Evolutionary conservation across 2,113 vertebrate species (phyloP), one percentile per base, ranked within the genome.

Genomic region (Mobula birostris): DNA sequence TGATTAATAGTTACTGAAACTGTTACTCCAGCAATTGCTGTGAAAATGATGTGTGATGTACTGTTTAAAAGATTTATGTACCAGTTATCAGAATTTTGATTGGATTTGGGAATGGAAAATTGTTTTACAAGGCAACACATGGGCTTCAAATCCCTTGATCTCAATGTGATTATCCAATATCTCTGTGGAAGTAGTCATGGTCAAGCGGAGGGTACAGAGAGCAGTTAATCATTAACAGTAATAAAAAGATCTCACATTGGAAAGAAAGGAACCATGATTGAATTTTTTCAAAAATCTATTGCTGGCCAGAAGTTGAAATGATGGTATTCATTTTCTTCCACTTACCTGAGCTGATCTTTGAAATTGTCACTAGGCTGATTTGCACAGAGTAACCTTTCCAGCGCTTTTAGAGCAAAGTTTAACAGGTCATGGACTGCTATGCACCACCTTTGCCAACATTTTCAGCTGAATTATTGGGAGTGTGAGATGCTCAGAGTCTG

Each of bases 81-180:
- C 91, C 74, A 36, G 91, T 93, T 93, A 93, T 93, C 91, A 93
- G 70, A 74, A 93, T 93, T 74, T 93, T 74, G 91, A 93, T 93
- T 93, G 91, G 91, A 93, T 93, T 93, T 72, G 70, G 91, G 91
- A 93, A 93, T 93, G 40, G 91, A 93, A 93, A 93, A 93, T 93
- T 93, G 91, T 93, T 93, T 93, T 56, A 93, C 68, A 72, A 93
- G 70, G 91, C 91, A 74, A 56, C 70, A 74, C 40, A 74, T 74
- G 91, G 72, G 68, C 8, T 70, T 93, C 40, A 74, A 93, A 93
- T 93, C 91, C 91, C 91, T 93, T 93, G 91, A 74, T 93, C 91
- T 93, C 91, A 93, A 93, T 56, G 91, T 40, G 91, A 93, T 74
- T 93, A 74, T 74, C 91, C 91, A 93, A 74, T 56, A 93, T 74